phyloP scores from a whole-genome alignment of 2,888 invertebrate genomes.

The Cynaeus angustus region DNA sequence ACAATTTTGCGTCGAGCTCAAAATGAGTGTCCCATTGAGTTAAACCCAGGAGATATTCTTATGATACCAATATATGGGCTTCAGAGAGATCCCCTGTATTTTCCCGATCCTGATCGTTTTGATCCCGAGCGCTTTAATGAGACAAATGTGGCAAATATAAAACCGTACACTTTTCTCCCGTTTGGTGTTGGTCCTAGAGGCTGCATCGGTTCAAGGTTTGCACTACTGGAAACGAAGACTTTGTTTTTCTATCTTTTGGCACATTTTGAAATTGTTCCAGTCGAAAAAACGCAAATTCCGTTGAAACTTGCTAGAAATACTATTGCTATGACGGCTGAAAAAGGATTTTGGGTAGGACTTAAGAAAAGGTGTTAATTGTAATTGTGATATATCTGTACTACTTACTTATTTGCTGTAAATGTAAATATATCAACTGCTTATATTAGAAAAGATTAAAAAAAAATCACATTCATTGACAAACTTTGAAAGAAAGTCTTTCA shows the following conservation, averaged over 20 bases:
- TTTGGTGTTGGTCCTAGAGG: conserved; percentile 75
- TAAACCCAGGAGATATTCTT: conserved; percentile 61
- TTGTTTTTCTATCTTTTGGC: conserved; percentile 54
- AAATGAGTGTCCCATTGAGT: conserved; percentile 52
- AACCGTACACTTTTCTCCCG: conserved; percentile 67
- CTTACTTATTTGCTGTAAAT: too few relatives aligned
- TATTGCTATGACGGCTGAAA: conserved; percentile 56
- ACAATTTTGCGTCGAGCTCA: conserved; percentile 58
- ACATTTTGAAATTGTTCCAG: conserved; percentile 54
- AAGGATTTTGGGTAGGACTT: conserved; percentile 64
- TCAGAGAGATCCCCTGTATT: conserved; percentile 61
- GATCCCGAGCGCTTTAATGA: conserved; percentile 61
- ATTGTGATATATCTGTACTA: too few relatives aligned
- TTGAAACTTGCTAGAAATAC: conserved; percentile 44
- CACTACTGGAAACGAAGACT: conserved; percentile 56
- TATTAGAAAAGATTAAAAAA: too few relatives aligned
- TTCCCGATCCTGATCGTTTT: conserved; percentile 62
- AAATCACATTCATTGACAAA: conserved; percentile 73
- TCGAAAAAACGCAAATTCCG: conserved; percentile 56
- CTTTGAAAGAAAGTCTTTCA: conserved; percentile 72
- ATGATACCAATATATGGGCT: conserved; percentile 62
- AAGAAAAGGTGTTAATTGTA: too few relatives aligned
- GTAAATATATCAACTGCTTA: too few relatives aligned
- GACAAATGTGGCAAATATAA: conserved; percentile 73
- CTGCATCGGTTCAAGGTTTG: conserved; percentile 74